phyloP scores from a whole-genome alignment of 2,797 vertebrate species.

The Tangara arthus region DNA sequence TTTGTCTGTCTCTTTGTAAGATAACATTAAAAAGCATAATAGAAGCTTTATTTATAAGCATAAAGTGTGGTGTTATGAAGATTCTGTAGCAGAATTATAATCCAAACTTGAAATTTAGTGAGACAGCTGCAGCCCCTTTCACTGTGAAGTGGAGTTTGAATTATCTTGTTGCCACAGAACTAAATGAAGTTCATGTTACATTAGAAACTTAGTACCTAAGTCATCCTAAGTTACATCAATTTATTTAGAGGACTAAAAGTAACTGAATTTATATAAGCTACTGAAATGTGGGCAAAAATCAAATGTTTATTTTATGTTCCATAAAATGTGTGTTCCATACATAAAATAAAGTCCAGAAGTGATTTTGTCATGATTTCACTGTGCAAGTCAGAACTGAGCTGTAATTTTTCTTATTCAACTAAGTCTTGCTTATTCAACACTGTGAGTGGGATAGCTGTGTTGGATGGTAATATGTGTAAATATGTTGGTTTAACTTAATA shows the following conservation, averaged over 20 bases:
- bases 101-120: not conserved
- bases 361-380: not conserved
- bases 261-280: not conserved
- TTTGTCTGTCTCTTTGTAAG: not conserved
- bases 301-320: not conserved
- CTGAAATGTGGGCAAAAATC: not conserved
- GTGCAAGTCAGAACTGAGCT: not conserved
- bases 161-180: not conserved
- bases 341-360: not conserved
- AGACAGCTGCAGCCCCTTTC: not conserved
- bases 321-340: not conserved
- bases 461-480: not conserved
- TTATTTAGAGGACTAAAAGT: not conserved
- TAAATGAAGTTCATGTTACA: not conserved
- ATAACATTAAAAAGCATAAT: not conserved
- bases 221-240: not conserved
- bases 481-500: not conserved
- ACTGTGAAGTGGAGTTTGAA: not conserved
- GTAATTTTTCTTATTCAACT: not conserved
- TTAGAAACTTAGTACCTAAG: not conserved
- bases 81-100: not conserved
- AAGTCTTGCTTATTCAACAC: not conserved
- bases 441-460: not conserved
- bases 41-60: not conserved
- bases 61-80: not conserved